These are phyloP conservation scores for Axinella damicornis DNA, from an alignment of 37 sponge, comb jelly and placozoan genomes.

Conservation along the genomic window DNA sequence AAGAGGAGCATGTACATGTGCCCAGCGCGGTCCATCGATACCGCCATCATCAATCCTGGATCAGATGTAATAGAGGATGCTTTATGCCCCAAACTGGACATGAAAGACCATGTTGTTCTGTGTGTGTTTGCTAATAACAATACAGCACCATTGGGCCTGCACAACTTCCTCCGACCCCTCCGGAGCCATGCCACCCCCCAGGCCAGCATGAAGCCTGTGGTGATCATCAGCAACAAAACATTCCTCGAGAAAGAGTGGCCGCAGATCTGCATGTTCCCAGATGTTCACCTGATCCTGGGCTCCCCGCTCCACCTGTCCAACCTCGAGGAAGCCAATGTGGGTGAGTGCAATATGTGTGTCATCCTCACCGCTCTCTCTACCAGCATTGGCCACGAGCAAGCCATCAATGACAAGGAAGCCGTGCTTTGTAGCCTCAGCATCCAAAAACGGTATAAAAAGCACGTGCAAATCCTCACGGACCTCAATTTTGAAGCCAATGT, in stretches of 20 bases:
- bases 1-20: too few relatives aligned
- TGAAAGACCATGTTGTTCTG: slow-evolving; percentile 70
- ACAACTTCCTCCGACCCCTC: slow-evolving; percentile 64
- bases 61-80: not conserved
- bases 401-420: slow-evolving; percentile 72
- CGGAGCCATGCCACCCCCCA: slow-evolving; percentile 21
- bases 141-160: slow-evolving; percentile 63
- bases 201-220: slow-evolving; percentile 46
- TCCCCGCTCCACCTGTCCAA: slow-evolving; percentile 57
- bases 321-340: slow-evolving; percentile 44
- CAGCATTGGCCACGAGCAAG: slow-evolving; percentile 22
- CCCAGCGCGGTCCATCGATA: too few relatives aligned
- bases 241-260: slow-evolving; percentile 75
- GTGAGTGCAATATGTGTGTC: slow-evolving; percentile 58
- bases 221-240: slow-evolving; percentile 57
- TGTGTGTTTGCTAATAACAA: slow-evolving; percentile 75
- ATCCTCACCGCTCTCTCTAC: slow-evolving; percentile 40
- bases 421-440: slow-evolving; percentile 72
- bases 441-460: slow-evolving; percentile 31
- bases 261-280: slow-evolving; percentile 29
- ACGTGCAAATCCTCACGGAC: slow-evolving; percentile 60
- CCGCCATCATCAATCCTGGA: not conserved
- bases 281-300: slow-evolving; percentile 60
- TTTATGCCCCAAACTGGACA: not conserved
- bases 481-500: slow-evolving; percentile 68